Base-by-base conservation (phyloP, 2,113 vertebrate genomes). In the Morone saxatilis region DNA sequence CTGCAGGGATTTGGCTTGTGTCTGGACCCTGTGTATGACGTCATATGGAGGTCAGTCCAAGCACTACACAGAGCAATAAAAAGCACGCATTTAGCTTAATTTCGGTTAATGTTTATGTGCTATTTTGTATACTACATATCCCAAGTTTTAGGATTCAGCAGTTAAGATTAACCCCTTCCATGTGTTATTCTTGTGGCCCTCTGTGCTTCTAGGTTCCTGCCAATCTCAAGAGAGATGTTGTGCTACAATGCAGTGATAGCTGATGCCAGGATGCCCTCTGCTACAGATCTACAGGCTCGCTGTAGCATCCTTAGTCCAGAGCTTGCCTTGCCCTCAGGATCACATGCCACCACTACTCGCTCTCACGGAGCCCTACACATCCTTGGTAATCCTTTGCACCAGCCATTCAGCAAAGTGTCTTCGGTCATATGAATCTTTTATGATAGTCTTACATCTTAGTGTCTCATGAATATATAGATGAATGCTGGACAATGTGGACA, bases 161-260 rank as follows among this genome's bases (percentile, higher is more conserved):
- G 1, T 17, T 7, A 5, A 53, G 19, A 69, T 66, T 51, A 56
- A 31, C 19, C 8, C 13, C 2, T 9, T 60, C 43, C 0, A 1
- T 76, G 13, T 68, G 12, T 45, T 31, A 38, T 47, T 31, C 25
- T 19, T 67, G 22, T 54, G 16, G 7, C 59, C n/a, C 14, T 41
- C 4, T 79, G 12, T 47, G 47, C 36, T 68, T 60, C 41, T 54
- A 99, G 98, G 93, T 99, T 99, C 92, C 93, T 97, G 62, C 97
- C 97, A 4, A 96, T 93, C 57, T 93, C 97, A 3, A 96, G 95
- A 87, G 98, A 99, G 77, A 95, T 99, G 91, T 97, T 98, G 97
- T 99, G 98, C 88, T 99, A 99, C 92, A 99, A 99, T 13, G 97
- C 98, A 0, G 98, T 99, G 68, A 97, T 98, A 78, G 98, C 98